Percentiles rank a stretch among this genome's conserved stretches.
Conservation (phyloP, 2,797 vertebrate genomes). For the Anas bernieri region DNA sequence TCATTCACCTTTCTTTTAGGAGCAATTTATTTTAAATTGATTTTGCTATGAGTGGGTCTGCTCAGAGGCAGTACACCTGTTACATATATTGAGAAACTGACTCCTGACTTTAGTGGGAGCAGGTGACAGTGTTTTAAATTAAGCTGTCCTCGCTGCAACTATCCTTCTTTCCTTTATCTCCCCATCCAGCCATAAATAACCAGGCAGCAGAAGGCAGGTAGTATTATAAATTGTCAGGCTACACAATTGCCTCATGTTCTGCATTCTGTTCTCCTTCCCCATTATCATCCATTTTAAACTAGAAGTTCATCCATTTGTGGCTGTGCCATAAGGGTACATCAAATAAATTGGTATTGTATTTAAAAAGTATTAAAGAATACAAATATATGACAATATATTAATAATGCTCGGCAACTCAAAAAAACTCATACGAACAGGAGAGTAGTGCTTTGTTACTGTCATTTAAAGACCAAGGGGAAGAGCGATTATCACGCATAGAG, state of each 20-base stretch:
- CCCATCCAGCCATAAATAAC: conserved; percentile 68
- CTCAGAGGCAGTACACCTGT: conserved; percentile 26
- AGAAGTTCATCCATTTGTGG: conserved; percentile 51
- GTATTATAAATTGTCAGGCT: conserved; percentile 68
- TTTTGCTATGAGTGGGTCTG: conserved; percentile 46
- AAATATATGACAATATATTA: conserved; percentile 20
- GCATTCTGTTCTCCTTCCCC: conserved; percentile 54
- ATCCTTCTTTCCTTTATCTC: conserved; percentile 68
- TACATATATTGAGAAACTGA: conserved; percentile 55
- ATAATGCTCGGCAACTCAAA: conserved; percentile 27
- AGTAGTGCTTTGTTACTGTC: conserved; percentile 5
- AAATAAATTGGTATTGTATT: conserved; percentile 28
- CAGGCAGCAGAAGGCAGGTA: conserved; percentile 58
- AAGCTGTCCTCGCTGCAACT: conserved; percentile 53
- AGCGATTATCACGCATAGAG: conserved; percentile 1
- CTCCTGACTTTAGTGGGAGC: conserved; percentile 30
- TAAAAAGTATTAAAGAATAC: conserved; percentile 52
- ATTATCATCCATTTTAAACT: conserved; percentile 66
- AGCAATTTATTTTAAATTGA: conserved; percentile 39
- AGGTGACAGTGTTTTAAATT: conserved; percentile 68
- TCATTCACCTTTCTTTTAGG: conserved; percentile 42
- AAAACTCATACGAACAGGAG: not conserved
- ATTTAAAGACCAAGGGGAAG: conserved; percentile 27
- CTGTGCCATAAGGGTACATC: not conserved
- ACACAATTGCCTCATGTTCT: conserved; percentile 64